Conservation (phyloP, 2,888 invertebrate genomes). For the Trypoxylon attenuatum region DNA sequence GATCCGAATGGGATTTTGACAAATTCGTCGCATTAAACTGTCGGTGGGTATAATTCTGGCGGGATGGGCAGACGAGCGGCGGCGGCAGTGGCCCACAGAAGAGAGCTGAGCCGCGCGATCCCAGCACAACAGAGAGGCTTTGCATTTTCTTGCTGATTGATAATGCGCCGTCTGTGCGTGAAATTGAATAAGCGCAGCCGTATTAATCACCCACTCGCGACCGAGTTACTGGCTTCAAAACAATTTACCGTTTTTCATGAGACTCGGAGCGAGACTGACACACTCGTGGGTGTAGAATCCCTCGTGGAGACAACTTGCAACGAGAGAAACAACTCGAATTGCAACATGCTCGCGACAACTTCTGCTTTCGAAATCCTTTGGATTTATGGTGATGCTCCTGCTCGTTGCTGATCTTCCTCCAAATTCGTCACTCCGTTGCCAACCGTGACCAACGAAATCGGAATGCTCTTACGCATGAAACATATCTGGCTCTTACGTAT, state of each 20-base stretch:
- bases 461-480: too few relatives aligned
- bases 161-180: conserved; percentile 43
- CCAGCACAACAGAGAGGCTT: conserved; percentile 6
- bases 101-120: background rate
- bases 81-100: background rate
- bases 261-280: conserved; percentile 31
- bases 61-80: background rate
- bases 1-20: conserved; percentile 17
- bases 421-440: background rate
- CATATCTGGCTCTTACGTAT: too few relatives aligned
- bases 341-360: conserved; percentile 18
- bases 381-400: background rate
- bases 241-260: conserved; percentile 47
- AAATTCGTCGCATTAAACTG: conserved; percentile 27
- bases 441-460: background rate
- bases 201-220: conserved; percentile 41
- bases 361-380: conserved; percentile 1
- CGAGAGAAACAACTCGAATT: conserved; percentile 12
- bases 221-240: conserved; percentile 34
- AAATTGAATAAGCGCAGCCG: conserved; percentile 45
- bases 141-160: conserved; percentile 44
- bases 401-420: background rate
- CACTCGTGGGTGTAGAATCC: conserved; percentile 22
- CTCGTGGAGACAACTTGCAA: background rate
- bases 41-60: conserved; percentile 33